A percentile compares a stretch with the other conserved stretches of the same genome.
These are phyloP conservation scores for Ardeotis arabs DNA, from an alignment of 2,113 vertebrate species.

Conservation along the genomic window DNA sequence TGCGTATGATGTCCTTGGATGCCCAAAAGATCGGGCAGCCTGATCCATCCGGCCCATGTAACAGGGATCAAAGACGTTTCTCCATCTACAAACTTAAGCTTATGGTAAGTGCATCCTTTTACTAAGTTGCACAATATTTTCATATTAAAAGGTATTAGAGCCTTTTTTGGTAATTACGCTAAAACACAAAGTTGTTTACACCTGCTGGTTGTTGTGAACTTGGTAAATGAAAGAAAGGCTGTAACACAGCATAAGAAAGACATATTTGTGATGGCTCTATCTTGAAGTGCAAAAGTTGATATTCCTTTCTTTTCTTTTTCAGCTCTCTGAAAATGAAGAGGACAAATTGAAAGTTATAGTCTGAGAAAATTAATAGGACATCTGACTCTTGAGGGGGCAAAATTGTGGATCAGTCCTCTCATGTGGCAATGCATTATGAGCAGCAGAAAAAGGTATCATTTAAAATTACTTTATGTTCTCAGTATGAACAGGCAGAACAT, in stretches of 20 bases:
- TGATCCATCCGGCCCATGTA: background rate
- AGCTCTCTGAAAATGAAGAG: slow-evolving; percentile 42
- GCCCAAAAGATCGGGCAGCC: background rate
- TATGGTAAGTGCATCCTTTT: slow-evolving; percentile 48
- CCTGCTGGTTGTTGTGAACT: background rate
- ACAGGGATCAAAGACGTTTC: background rate
- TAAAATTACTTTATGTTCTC: slow-evolving; percentile 25
- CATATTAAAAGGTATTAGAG: background rate
- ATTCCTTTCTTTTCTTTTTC: slow-evolving; percentile 43
- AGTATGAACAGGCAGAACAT: background rate
- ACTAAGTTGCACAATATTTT: slow-evolving; percentile 2
- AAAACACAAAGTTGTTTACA: background rate
- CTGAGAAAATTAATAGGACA: slow-evolving; percentile 9
- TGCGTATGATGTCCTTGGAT: background rate
- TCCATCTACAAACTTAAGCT: slow-evolving; percentile 18
- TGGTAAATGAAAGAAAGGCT: background rate
- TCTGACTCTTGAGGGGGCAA: slow-evolving; percentile 6
- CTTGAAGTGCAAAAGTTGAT: background rate
- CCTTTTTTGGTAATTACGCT: background rate
- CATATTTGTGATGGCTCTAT: background rate
- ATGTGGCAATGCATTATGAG: background rate
- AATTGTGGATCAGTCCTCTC: background rate
- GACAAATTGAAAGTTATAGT: background rate
- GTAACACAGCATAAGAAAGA: background rate
- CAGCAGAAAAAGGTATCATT: slow-evolving; percentile 56